These are phyloP conservation scores for Oncorhynchus nerka DNA, from an alignment of 2,113 vertebrate genomes.

Conservation along the genomic window DNA sequence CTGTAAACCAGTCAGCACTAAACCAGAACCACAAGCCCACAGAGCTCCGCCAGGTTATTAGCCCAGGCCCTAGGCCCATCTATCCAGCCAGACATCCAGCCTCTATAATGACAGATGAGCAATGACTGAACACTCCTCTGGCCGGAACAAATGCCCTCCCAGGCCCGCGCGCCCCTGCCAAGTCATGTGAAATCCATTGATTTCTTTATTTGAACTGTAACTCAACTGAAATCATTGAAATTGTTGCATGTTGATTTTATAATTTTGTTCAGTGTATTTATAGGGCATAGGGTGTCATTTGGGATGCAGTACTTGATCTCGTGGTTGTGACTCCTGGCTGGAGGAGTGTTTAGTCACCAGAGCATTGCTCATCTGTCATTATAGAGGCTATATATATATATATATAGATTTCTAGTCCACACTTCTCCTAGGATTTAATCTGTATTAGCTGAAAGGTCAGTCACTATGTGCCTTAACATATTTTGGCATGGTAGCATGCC, in stretches of 20 bases:
- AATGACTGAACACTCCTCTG: background rate
- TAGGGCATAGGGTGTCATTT: too few species aligned
- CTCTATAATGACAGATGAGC: background rate
- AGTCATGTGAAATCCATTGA: too few species aligned
- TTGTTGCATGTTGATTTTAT: too few species aligned
- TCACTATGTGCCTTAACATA: background rate
- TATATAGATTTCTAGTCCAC: too few species aligned
- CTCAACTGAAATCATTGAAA: too few species aligned
- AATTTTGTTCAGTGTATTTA: too few species aligned
- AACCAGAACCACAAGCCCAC: background rate
- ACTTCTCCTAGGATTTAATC: background rate
- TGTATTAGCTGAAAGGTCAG: background rate
- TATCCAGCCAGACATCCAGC: background rate
- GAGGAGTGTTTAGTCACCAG: background rate
- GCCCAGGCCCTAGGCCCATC: background rate
- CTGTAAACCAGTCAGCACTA: background rate
- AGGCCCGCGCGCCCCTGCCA: too few species aligned
- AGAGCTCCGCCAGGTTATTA: background rate
- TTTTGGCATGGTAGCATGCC: background rate
- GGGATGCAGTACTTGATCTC: background rate
- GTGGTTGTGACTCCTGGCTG: background rate
- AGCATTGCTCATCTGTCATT: constrained; percentile 2
- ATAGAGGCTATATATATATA: background rate
- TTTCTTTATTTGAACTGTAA: too few species aligned
- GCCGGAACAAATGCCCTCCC: too few species aligned